Base-by-base conservation (phyloP, 1,140 invertebrate species). In the Oppia nitens region DNA sequence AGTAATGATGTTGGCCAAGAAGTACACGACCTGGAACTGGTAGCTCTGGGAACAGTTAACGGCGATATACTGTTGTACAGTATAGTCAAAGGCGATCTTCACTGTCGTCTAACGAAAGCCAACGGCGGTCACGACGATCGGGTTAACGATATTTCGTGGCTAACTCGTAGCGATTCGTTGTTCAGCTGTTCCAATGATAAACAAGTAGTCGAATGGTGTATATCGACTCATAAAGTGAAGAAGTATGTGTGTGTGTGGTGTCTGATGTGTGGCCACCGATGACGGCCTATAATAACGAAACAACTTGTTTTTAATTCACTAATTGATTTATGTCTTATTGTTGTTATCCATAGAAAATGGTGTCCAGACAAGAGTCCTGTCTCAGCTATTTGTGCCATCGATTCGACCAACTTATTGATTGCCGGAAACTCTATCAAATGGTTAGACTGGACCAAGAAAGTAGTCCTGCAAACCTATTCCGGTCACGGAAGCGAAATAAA, bases 131-230 rank as follows among this genome's bases (percentile, higher is more conserved):
- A 55, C 28, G 17, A 14, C 12, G 53, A 40, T 12, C 53, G 32
- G 14, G 28, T 55, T 21, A 55, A 55, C 24, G 53, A 55, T 45
- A 6, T 55, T 17, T 9, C 9, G n/a, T 55, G 53, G 53, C 17
- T 17, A 26, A 17, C 53, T 45, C 6, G 2, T 12, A 51, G 14
- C 12, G 53, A 55, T 55, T 55, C 53, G 21, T 11, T 55, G 24
- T 55, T 55, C 24, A 21, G 27, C 1, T 55, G 53, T 55, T 55
- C 53, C 14, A 29, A 55, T 32, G 53, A 55, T 47, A 55, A 55
- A 55, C 47, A 32, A n/a, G 28, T 55, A 17, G 47, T 55, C 24
- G 53, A 55, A 55, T 55, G 53, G 53, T 40, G 27, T 12, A 55
- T 55, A 21, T 21, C 28, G 6, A 32, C 29, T 23, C 47, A 28